Conservation (phyloP, 2,113 vertebrate genomes). For the Sturnira hondurensis region DNA sequence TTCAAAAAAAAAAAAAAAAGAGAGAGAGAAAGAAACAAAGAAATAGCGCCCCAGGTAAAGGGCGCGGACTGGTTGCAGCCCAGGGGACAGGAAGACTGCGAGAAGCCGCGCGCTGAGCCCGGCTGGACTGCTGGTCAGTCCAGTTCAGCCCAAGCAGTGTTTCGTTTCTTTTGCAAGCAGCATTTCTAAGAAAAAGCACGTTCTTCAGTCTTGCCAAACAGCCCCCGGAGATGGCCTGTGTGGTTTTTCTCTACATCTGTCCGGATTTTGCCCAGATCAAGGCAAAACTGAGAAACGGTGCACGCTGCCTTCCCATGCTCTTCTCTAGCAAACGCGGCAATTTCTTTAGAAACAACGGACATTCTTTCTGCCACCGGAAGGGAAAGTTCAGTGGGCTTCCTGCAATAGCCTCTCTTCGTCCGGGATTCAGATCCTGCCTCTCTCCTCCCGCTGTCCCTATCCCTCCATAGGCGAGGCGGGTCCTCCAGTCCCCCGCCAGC, state of each 20-base stretch:
- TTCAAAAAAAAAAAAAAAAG: neutral
- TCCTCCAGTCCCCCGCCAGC: slow-evolving; percentile 17
- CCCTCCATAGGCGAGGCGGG: slow-evolving; percentile 31
- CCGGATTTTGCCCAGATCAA: neutral
- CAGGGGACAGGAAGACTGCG: accelerated
- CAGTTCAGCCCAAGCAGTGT: neutral
- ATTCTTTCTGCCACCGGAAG: slow-evolving; percentile 61
- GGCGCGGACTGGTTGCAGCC: neutral
- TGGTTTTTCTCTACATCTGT: neutral
- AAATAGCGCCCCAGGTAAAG: neutral
- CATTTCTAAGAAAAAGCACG: neutral
- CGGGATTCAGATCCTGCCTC: neutral
- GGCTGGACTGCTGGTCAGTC: neutral
- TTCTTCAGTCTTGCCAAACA: neutral
- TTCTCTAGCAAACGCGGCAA: slow-evolving; percentile 53
- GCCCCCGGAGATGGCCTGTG: neutral
- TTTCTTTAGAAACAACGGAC: slow-evolving; percentile 38
- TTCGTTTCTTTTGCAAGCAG: neutral
- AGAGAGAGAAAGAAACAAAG: neutral
- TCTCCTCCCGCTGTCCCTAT: neutral
- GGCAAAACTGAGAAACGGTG: accelerated
- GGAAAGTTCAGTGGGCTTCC: slow-evolving; percentile 50
- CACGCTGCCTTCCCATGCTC: neutral
- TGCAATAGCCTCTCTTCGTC: neutral
- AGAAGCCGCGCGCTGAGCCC: neutral